Percentiles rank a stretch among this genome's conserved stretches.
These are phyloP conservation scores for Otus sunia DNA, from an alignment of 2,113 vertebrate species.

Conservation along the genomic window DNA sequence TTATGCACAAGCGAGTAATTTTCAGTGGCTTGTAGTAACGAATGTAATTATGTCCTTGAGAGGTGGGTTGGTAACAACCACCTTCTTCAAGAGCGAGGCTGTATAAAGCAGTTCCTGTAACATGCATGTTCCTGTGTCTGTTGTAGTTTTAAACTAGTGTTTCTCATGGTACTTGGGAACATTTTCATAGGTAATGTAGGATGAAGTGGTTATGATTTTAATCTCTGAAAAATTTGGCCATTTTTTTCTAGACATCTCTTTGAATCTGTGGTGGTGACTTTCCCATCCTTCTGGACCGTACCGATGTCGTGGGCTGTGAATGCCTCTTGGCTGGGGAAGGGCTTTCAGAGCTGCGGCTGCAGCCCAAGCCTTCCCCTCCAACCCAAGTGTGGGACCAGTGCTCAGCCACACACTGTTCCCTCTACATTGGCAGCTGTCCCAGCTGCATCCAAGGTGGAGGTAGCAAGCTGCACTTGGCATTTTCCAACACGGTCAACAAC, in stretches of 20 bases:
- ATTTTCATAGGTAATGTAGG: background rate
- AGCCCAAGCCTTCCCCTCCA: background rate
- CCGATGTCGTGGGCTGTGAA: background rate
- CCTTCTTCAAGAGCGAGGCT: background rate
- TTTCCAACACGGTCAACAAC: background rate
- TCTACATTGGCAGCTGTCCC: background rate
- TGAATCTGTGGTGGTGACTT: background rate
- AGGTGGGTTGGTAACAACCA: background rate
- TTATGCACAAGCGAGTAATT: rapidly evolving
- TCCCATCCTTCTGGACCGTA: background rate
- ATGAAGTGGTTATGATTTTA: background rate
- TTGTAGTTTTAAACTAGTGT: background rate
- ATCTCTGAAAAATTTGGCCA: background rate
- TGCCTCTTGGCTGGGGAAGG: background rate
- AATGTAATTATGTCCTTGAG: background rate
- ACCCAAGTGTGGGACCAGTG: background rate
- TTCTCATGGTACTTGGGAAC: background rate
- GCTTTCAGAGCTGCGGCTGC: background rate
- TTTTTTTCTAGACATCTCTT: background rate
- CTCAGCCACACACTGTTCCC: rapidly evolving
- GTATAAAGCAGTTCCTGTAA: background rate
- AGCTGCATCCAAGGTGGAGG: background rate
- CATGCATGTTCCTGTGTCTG: background rate
- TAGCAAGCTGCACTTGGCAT: background rate
- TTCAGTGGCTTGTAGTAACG: background rate